These are phyloP conservation scores for Pachypeltis micranthus DNA, from an alignment of 1,140 invertebrate species.

Conservation along the genomic window DNA sequence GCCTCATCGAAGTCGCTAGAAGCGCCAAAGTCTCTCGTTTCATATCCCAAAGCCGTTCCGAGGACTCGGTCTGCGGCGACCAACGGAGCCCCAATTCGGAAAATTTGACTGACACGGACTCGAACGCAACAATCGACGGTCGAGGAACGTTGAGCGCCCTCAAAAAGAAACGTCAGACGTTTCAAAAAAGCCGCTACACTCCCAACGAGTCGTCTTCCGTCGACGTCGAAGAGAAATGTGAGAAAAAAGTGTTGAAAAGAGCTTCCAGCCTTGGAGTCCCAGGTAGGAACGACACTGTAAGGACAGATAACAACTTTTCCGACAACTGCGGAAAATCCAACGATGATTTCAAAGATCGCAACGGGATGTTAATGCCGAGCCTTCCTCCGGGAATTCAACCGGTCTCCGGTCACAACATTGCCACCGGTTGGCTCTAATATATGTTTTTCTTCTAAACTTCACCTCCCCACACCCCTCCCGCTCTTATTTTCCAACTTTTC, in stretches of 20 bases:
- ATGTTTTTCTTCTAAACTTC: neutral
- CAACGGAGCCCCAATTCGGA: slow-evolving; percentile 23
- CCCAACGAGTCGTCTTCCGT: slow-evolving; percentile 39
- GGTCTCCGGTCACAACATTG: slow-evolving; percentile 46
- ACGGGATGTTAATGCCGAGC: slow-evolving; percentile 41
- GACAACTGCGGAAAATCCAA: neutral
- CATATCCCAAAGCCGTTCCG: slow-evolving; percentile 59
- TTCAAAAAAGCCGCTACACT: slow-evolving; percentile 58
- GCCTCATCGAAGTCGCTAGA: slow-evolving; percentile 73
- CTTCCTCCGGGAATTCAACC: slow-evolving; percentile 49
- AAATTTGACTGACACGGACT: slow-evolving; percentile 37
- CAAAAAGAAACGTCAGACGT: slow-evolving; percentile 64
- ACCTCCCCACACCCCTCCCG: neutral
- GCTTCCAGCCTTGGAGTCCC: slow-evolving; percentile 42
- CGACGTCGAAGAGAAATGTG: slow-evolving; percentile 30
- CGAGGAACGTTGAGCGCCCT: slow-evolving; percentile 48
- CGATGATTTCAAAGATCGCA: slow-evolving; percentile 31
- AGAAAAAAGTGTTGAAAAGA: slow-evolving; percentile 39
- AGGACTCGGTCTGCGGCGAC: slow-evolving; percentile 65
- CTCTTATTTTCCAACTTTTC: slow-evolving; percentile 3
- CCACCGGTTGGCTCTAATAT: slow-evolving; percentile 46
- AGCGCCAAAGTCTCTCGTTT: slow-evolving; percentile 58
- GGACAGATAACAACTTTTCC: slow-evolving; percentile 10
- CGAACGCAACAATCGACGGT: slow-evolving; percentile 34
- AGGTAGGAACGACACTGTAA: slow-evolving; percentile 17